Evolutionary conservation across 1,140 invertebrate genomes (phyloP).

Genomic region (Neuroterus valhalla): DNA sequence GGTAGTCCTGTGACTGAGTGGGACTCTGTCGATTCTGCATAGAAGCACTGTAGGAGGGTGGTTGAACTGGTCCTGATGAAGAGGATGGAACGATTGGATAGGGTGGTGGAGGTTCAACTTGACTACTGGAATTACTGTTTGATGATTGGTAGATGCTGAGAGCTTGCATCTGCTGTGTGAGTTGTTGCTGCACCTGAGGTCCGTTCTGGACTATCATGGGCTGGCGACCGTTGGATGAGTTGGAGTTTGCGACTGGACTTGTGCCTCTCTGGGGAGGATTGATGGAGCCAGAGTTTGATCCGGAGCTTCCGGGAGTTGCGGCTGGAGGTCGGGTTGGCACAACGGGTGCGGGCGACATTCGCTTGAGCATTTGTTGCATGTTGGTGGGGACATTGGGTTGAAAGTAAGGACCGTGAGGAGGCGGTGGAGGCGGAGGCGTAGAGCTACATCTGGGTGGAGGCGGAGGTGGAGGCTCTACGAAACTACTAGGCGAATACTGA

Average conservation of each 20-base stretch:
- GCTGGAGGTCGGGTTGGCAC: conserved; percentile 78
- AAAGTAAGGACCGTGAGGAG: conserved; percentile 77
- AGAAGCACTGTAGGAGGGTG: conserved; percentile 88
- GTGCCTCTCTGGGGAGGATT: conserved; percentile 80
- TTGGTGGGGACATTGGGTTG: conserved; percentile 77
- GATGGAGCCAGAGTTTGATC: conserved; percentile 67
- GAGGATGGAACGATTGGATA: conserved; percentile 80
- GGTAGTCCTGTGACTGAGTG: conserved; percentile 85
- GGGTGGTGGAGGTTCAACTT: conserved; percentile 84
- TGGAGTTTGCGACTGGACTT: conserved; percentile 82
- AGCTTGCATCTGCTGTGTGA: conserved; percentile 90
- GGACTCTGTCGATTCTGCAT: conserved; percentile 91
- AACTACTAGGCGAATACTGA: conserved; percentile 75
- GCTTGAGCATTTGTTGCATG: conserved; percentile 89
- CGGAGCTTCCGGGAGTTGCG: conserved; percentile 69
- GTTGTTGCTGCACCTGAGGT: conserved; percentile 88
- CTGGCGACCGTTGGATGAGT: conserved; percentile 75
- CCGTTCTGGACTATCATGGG: conserved; percentile 89
- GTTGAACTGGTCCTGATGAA: conserved; percentile 81
- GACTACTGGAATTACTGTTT: conserved; percentile 67
- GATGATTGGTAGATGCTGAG: conserved; percentile 85
- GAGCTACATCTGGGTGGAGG: conserved; percentile 81
- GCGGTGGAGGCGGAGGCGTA: conserved; percentile 84
- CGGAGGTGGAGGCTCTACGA: conserved; percentile 81
- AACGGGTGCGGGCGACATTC: conserved; percentile 87